Evolutionary conservation across 2,113 vertebrate species (phyloP).

Genomic region (Rhodinocichla rosea): DNA sequence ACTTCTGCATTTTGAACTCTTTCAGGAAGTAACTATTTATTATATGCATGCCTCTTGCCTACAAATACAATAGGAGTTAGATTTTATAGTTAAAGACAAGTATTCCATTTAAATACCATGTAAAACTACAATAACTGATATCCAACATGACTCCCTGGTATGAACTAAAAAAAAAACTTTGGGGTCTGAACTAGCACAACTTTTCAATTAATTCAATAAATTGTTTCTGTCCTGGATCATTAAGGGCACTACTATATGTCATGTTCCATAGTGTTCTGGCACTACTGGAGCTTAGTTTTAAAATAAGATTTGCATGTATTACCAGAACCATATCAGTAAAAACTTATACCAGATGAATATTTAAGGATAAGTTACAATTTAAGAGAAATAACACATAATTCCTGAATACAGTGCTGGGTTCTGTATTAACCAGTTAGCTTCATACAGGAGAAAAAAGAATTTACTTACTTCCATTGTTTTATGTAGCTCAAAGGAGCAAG

Average conservation of each 20-base stretch:
- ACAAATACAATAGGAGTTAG: neutral
- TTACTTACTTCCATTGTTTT: slow-evolving; percentile 98
- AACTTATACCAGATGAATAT: neutral
- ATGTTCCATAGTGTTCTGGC: neutral
- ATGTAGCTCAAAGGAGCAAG: slow-evolving; percentile 93
- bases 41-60: neutral
- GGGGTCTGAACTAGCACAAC: neutral
- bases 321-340: neutral
- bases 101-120: neutral
- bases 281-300: neutral
- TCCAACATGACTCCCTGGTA: neutral
- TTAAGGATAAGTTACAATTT: neutral
- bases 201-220: neutral
- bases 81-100: neutral
- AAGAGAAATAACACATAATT: neutral
- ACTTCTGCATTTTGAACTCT: neutral
- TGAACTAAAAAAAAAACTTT: neutral
- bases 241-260: neutral
- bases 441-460: neutral
- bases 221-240: neutral
- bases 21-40: neutral
- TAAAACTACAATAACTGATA: neutral
- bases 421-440: neutral
- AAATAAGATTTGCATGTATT: neutral
- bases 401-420: neutral